Conservation (phyloP, 1,140 invertebrate genomes). For the Nasonia giraulti region DNA sequence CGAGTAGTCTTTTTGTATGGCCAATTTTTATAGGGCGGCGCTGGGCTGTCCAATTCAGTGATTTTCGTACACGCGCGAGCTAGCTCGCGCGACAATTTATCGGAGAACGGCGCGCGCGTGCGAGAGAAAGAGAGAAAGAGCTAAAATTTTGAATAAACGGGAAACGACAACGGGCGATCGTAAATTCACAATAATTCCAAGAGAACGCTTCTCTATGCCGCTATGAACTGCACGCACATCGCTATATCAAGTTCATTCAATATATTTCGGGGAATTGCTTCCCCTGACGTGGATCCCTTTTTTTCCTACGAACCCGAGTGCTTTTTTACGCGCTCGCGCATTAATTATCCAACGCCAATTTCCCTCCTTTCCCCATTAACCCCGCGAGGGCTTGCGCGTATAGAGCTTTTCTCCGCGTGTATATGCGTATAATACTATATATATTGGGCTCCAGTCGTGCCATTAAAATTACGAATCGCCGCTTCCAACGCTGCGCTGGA, state of each 20-base stretch:
- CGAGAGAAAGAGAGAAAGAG: not conserved
- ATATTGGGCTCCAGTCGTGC: too few relatives aligned
- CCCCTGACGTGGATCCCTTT: not conserved
- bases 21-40: constrained; percentile 57
- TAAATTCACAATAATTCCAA: constrained; percentile 68
- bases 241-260: constrained; percentile 29
- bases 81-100: constrained; percentile 59
- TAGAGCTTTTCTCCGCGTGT: too few relatives aligned
- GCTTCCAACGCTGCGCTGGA: not conserved
- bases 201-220: constrained; percentile 51
- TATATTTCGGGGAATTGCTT: constrained; percentile 30
- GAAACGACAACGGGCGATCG: constrained; percentile 61
- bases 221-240: not conserved
- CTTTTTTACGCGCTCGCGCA: not conserved
- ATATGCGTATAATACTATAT: too few relatives aligned
- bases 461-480: too few relatives aligned
- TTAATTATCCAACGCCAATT: not conserved
- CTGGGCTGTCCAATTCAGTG: constrained; percentile 52
- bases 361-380: not conserved
- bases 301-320: not conserved
- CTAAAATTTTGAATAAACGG: constrained; percentile 59
- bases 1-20: constrained; percentile 19
- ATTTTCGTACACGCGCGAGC: constrained; percentile 45
- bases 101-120: constrained; percentile 54
- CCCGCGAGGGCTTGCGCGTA: too few relatives aligned